A percentile compares a stretch with the other conserved stretches of the same genome.
Conservation (phyloP, 2,888 invertebrate genomes). For the Ganaspis brasiliensis region DNA sequence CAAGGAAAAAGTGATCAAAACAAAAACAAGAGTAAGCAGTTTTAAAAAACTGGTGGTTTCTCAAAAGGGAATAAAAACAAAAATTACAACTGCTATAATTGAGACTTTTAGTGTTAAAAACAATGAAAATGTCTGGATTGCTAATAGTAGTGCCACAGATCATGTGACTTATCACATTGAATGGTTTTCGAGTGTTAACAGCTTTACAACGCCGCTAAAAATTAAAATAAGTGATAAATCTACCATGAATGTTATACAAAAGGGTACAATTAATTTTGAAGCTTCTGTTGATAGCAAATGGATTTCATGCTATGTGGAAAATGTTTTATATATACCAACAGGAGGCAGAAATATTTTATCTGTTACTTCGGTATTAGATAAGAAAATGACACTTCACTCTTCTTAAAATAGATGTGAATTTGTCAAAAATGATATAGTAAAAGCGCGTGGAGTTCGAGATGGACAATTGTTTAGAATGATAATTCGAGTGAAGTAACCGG, state of each 20-base stretch:
- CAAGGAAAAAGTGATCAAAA: constrained; percentile 37
- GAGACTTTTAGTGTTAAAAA: constrained; percentile 43
- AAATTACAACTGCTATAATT: not conserved
- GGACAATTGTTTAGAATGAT: constrained; percentile 46
- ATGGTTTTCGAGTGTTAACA: constrained; percentile 46
- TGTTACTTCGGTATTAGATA: constrained; percentile 47
- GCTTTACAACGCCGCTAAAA: constrained; percentile 43
- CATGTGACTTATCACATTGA: constrained; percentile 44
- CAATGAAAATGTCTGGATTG: constrained; percentile 46
- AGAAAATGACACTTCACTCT: constrained; percentile 45
- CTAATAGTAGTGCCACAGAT: constrained; percentile 53
- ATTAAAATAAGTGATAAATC: constrained; percentile 53
- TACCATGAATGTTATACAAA: constrained; percentile 46
- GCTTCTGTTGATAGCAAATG: constrained; percentile 43
- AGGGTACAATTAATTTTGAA: constrained; percentile 50
- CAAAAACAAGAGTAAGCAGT: constrained; percentile 18
- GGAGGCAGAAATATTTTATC: constrained; percentile 52
- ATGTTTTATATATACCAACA: constrained; percentile 48
- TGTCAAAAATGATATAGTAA: constrained; percentile 41
- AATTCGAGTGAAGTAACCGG: constrained; percentile 31
- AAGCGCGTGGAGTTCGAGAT: constrained; percentile 45
- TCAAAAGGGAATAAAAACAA: constrained; percentile 30
- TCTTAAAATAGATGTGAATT: constrained; percentile 43
- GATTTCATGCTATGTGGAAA: constrained; percentile 49
- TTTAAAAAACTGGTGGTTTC: constrained; percentile 26